Percentiles rank a stretch among this genome's conserved stretches.
phyloP scores from a whole-genome alignment of 2,888 invertebrate genomes.

The Andrena bicolor region DNA sequence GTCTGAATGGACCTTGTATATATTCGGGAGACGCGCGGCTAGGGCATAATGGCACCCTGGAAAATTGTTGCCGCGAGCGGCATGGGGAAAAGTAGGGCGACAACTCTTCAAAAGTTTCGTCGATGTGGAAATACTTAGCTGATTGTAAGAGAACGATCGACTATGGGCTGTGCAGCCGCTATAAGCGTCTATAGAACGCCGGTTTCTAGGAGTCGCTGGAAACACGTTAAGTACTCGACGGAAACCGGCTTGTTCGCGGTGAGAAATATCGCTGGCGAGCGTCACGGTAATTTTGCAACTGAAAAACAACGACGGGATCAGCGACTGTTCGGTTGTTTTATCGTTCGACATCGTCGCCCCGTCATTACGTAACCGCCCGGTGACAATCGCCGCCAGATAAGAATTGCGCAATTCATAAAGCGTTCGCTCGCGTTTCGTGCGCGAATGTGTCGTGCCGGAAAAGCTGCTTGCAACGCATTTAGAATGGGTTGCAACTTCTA shows the following conservation, averaged over 20 bases:
- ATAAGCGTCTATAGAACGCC: constrained; percentile 51
- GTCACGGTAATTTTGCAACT: background rate
- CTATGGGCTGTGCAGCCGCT: constrained; percentile 20
- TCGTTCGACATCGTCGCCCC: constrained; percentile 33
- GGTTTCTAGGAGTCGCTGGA: constrained; percentile 53
- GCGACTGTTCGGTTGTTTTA: background rate
- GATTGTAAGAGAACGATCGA: constrained; percentile 47
- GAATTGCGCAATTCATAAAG: constrained; percentile 24
- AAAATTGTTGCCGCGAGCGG: constrained; percentile 31
- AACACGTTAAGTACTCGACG: constrained; percentile 11
- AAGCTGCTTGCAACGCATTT: background rate
- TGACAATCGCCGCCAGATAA: constrained; percentile 41
- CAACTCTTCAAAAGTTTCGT: constrained; percentile 52
- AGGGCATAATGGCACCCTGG: constrained; percentile 19
- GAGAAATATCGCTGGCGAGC: background rate
- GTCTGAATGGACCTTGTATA: background rate
- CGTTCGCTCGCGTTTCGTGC: constrained; percentile 2
- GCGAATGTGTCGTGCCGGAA: background rate
- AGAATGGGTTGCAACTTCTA: constrained; percentile 4
- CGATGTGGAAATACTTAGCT: constrained; percentile 58
- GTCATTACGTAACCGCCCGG: constrained; percentile 29
- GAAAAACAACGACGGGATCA: constrained; percentile 2
- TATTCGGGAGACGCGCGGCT: constrained; percentile 18
- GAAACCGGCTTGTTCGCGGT: constrained; percentile 22
- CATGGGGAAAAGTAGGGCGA: constrained; percentile 54